These are phyloP conservation scores for Eulemur coronatus DNA, from an alignment of 2,797 vertebrate species.

Conservation along the genomic window DNA sequence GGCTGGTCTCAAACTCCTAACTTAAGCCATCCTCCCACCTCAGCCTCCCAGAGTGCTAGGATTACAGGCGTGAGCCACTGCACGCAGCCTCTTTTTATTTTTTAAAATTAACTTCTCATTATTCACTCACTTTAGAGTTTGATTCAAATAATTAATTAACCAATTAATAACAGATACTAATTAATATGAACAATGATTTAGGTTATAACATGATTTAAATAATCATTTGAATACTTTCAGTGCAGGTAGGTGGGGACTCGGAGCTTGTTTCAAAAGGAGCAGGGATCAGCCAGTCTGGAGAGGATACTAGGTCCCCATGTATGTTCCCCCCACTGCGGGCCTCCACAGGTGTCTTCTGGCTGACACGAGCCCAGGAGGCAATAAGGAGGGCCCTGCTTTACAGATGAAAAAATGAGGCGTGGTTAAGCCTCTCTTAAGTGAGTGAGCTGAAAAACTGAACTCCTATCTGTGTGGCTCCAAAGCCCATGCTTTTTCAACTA, in stretches of 20 bases:
- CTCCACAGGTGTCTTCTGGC: background rate
- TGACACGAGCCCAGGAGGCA: background rate
- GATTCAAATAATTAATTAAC: background rate
- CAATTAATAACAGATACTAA: background rate
- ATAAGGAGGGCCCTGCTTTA: background rate
- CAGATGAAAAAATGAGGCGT: background rate
- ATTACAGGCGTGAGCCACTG: too few species aligned
- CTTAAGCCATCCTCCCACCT: too few species aligned
- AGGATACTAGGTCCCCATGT: too few species aligned
- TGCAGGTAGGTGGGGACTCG: background rate
- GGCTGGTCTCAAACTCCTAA: too few species aligned
- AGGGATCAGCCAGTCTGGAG: too few species aligned
- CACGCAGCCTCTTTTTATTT: background rate
- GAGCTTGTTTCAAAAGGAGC: background rate
- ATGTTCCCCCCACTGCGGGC: background rate
- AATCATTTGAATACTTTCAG: background rate
- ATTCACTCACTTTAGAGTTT: background rate
- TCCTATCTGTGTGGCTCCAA: background rate
- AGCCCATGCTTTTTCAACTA: background rate
- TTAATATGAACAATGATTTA: background rate
- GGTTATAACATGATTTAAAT: background rate
- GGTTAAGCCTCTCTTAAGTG: background rate
- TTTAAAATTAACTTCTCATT: background rate
- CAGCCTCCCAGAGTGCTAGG: too few species aligned
- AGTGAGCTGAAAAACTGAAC: background rate